These are phyloP conservation scores for Rhingia rostrata DNA, from an alignment of 2,888 invertebrate genomes.

Conservation along the genomic window DNA sequence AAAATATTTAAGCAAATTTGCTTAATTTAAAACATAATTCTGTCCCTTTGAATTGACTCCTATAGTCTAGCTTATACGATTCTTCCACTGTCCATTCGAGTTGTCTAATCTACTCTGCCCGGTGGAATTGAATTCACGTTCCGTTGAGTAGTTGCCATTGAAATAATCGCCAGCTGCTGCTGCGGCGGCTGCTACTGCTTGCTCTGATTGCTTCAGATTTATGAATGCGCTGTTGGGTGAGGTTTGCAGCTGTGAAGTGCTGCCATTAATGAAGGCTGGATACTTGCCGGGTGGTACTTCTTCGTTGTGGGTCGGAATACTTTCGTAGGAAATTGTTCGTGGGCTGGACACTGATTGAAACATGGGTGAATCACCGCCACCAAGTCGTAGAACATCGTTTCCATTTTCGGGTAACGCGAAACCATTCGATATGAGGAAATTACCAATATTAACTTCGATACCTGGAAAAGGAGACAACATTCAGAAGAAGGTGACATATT, in stretches of 20 bases:
- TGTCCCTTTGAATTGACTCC: constrained; percentile 4
- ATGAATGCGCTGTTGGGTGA: constrained; percentile 48
- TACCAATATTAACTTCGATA: constrained; percentile 80
- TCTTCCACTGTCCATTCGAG: constrained; percentile 68
- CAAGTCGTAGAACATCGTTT: constrained; percentile 69
- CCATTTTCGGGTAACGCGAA: constrained; percentile 79
- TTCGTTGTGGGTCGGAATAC: constrained; percentile 71
- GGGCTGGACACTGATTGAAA: constrained; percentile 74
- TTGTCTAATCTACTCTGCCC: constrained; percentile 57
- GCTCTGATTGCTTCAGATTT: constrained; percentile 50
- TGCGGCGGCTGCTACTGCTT: constrained; percentile 22
- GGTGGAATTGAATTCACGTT: constrained; percentile 40
- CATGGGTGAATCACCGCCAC: constrained; percentile 76
- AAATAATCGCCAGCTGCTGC: constrained; percentile 39
- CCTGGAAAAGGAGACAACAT: constrained; percentile 71
- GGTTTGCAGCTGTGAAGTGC: constrained; percentile 25
- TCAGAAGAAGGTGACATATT: not conserved
- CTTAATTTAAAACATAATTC: constrained; percentile 5
- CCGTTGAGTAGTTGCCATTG: constrained; percentile 55
- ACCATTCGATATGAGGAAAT: constrained; percentile 80
- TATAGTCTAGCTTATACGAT: constrained; percentile 55
- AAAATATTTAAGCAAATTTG: constrained; percentile 7
- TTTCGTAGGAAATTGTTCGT: constrained; percentile 66
- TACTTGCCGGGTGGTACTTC: constrained; percentile 54
- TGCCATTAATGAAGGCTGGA: constrained; percentile 52